Evolutionary conservation across 1,140 invertebrate genomes (phyloP), one percentile per base, ranked within the genome.

Genomic region (Lineus longissimus): DNA sequence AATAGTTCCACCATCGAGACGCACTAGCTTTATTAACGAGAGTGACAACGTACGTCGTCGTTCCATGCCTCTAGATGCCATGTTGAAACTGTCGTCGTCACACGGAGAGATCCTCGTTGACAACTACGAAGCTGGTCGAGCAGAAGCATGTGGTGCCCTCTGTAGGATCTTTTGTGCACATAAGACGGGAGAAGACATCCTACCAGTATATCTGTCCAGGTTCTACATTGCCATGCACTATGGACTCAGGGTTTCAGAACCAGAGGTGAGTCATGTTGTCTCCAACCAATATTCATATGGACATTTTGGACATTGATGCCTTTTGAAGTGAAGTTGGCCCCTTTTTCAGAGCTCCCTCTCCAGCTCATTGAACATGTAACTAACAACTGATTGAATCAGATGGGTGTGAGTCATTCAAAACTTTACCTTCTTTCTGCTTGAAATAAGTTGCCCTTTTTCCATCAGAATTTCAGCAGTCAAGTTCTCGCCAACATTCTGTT

Each of bases 81-180:
- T 51, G 47, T 27, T 51, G 47, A 51, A 51, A 51, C 19, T 19
- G n/a, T 19, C 47, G n/a, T 27, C n/a, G 9, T n/a, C 47, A 23
- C 33, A 36, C 33, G 47, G 57, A 23, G 22, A 40, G 15, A 19
- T 57, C 23, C 23, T 31, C 15, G 57, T n/a, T n/a, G 30, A n/a
- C 23, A 45, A 31, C 40, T 41, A 76, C 65, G 75, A 78, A 74
- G 86, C 88, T 69, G 97, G 97, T 1, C 85, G 92, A 70, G 95
- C 97, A 0, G 95, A 98, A 83, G 96, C 97, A 2, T 86, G 98
- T 67, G 96, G 94, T 0, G 90, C 95, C 6, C 81, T 99, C 4
- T 97, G 94, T 82, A 86, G 95, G 72, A 94, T 99, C 72, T 92
- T 99, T 75, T 97, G 94, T 80, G 89, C 95, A 0, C 97, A 97